These are phyloP conservation scores for Aethes cnicana DNA, from an alignment of 2,888 invertebrate species.

Conservation along the genomic window DNA sequence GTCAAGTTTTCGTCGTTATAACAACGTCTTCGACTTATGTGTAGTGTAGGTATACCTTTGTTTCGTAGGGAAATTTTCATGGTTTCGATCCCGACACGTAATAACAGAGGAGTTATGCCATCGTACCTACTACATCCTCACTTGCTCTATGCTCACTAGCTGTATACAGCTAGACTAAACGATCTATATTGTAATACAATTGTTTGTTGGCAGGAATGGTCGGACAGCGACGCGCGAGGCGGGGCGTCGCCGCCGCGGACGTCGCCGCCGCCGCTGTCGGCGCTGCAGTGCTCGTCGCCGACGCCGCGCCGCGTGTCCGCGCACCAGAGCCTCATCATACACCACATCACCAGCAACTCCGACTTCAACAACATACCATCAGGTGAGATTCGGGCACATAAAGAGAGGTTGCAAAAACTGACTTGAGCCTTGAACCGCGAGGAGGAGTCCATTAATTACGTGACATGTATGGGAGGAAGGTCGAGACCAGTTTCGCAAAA, in stretches of 20 bases:
- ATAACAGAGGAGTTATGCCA: too few relatives aligned
- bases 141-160: too few relatives aligned
- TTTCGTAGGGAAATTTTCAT: too few relatives aligned
- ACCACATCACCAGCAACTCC: constrained; percentile 76
- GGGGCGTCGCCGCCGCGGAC: constrained; percentile 41
- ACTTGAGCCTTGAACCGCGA: too few relatives aligned
- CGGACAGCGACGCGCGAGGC: constrained; percentile 46
- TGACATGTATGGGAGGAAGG: too few relatives aligned
- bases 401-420: neutral
- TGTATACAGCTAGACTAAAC: too few relatives aligned
- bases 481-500: too few relatives aligned
- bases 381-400: neutral
- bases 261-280: constrained; percentile 70
- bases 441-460: too few relatives aligned
- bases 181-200: neutral
- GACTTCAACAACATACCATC: constrained; percentile 70
- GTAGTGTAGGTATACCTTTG: too few relatives aligned
- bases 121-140: too few relatives aligned
- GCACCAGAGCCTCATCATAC: constrained; percentile 76
- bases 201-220: constrained; percentile 56
- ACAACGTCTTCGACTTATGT: too few relatives aligned
- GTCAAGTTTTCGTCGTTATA: too few relatives aligned
- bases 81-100: neutral
- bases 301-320: constrained; percentile 76
- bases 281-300: constrained; percentile 76